A percentile compares a stretch with the other conserved stretches of the same genome.
Conservation (phyloP, 2,888 invertebrate species). For the Lumbricus terrestris region DNA sequence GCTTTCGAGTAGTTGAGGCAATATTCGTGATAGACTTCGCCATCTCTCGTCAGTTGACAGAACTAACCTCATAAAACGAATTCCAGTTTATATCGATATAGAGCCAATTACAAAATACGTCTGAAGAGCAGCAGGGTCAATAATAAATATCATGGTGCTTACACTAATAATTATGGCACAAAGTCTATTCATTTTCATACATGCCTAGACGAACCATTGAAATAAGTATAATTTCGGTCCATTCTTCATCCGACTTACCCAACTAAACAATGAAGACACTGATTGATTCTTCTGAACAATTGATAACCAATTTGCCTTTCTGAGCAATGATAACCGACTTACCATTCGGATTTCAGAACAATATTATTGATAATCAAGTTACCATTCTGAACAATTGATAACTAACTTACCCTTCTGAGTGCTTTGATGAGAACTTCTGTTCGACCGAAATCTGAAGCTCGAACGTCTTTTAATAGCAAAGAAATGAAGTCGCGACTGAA, state of each 20-base stretch:
- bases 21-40: constrained; percentile 67
- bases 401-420: constrained; percentile 62
- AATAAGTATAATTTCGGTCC: no score
- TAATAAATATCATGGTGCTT: no score
- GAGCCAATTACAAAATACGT: not conserved
- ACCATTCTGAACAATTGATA: not conserved
- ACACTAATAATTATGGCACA: no score
- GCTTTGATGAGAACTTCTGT: constrained; percentile 65
- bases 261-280: no score
- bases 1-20: constrained; percentile 68
- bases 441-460: constrained; percentile 60
- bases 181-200: no score
- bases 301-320: constrained; percentile 51
- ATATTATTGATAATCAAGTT: no score
- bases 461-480: constrained; percentile 61
- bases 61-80: constrained; percentile 43
- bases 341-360: constrained; percentile 62
- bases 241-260: no score
- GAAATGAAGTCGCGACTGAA: constrained; percentile 66
- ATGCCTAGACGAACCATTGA: no score
- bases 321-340: constrained; percentile 58
- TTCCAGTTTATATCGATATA: not conserved
- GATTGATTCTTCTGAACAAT: no score
- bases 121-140: no score
- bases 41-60: constrained; percentile 56